Base-by-base conservation (phyloP, 2,888 invertebrate genomes). In the Stenoptilia bipunctidactyla region DNA sequence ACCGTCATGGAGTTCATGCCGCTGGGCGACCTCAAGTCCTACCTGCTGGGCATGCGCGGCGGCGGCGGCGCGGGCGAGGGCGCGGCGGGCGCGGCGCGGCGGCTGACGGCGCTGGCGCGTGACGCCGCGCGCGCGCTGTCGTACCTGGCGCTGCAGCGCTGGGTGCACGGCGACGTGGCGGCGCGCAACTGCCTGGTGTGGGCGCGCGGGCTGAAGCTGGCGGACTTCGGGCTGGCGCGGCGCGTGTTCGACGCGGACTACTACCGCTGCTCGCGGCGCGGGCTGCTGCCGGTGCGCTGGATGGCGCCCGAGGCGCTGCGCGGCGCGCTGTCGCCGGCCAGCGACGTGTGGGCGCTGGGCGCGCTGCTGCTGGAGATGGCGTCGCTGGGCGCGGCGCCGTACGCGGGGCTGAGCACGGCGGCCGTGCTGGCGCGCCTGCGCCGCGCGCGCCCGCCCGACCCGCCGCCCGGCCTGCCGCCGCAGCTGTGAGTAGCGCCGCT, bases 1-100 rank as follows among this genome's bases (percentile, higher is more conserved):
- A 93, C 93, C 0, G 89, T 97, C 10, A 96, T 97, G 96, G 96
- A 97, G 69, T 95, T 94, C 60, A 93, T 96, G 93, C 77, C 96
- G 27, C 94, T 96, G 63, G 97, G 96, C 14, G 96, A 97, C 66
- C 76, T 97, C 49, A 96, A 96, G 75, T 94, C 92, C 6, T 97
- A 91, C 72, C 83, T 97, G 42, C 70, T 96, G 48, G 94, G 93
- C 10, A 88, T 96, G 47, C 87, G 96, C 34, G 92, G 94, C 71
- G 84, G 96, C 56, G 92, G 94, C 71, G 84, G 96, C 56, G 93
- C 93, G 52, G 90, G 90, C 48, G 90, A 90, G 40, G 87, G 88
- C 4, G 93, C 92, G 52, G 93, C 93, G 64, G 90, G 95, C 45
- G 90, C 92, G 6, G 87, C 91, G 52, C 89, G 90, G 57, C 90